Evolutionary conservation across 2,888 invertebrate species (phyloP).

Genomic region (Cataglyphis altisquamis): DNA sequence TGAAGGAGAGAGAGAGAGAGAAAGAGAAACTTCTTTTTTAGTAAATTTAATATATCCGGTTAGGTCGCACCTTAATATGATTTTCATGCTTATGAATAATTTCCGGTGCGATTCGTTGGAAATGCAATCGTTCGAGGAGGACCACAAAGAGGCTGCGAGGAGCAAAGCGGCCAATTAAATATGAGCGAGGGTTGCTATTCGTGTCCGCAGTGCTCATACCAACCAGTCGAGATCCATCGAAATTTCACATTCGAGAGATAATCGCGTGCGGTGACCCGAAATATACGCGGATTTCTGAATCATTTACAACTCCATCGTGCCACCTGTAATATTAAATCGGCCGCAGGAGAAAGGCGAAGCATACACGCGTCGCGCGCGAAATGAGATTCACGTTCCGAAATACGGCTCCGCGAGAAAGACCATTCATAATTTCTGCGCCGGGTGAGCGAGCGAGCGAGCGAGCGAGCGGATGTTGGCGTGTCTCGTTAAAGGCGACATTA

Average conservation of each 20-base stretch:
- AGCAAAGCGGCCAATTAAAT: slow-evolving; percentile 66
- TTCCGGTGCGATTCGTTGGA: slow-evolving; percentile 33
- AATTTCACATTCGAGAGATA: slow-evolving; percentile 41
- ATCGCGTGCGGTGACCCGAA: slow-evolving; percentile 52
- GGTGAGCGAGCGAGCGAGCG: neutral
- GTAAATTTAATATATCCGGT: slow-evolving; percentile 5
- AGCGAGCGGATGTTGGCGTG: slow-evolving; percentile 11
- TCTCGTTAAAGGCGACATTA: slow-evolving; percentile 39
- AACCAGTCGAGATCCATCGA: slow-evolving; percentile 28
- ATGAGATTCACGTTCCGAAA: slow-evolving; percentile 45
- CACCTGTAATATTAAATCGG: slow-evolving; percentile 45
- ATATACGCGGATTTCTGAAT: slow-evolving; percentile 48
- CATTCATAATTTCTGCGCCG: slow-evolving; percentile 48
- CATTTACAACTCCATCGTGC: slow-evolving; percentile 37
- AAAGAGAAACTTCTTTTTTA: neutral
- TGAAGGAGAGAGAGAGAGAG: neutral
- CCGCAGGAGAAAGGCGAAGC: slow-evolving; percentile 18
- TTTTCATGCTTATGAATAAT: slow-evolving; percentile 70
- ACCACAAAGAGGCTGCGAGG: slow-evolving; percentile 15
- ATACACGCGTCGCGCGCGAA: slow-evolving; percentile 21
- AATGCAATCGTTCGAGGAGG: slow-evolving; percentile 24
- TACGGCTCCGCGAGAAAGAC: slow-evolving; percentile 1
- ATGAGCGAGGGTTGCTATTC: slow-evolving; percentile 57
- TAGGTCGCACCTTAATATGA: slow-evolving; percentile 12
- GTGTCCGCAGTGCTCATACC: slow-evolving; percentile 16